phyloP scores from a whole-genome alignment of 2,888 invertebrate species.

The Diaprepes abbreviatus region DNA sequence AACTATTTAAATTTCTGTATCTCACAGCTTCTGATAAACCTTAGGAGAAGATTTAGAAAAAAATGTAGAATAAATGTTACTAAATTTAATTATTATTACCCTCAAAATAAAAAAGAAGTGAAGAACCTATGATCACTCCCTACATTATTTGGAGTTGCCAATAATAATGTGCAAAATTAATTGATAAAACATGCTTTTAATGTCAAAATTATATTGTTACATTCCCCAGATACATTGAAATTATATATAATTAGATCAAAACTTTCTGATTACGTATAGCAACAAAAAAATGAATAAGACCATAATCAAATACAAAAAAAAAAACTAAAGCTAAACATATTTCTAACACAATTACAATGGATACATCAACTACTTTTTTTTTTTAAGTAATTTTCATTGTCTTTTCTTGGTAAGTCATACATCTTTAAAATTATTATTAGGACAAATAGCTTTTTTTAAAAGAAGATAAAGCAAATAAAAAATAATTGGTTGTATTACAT shows the following conservation, averaged over 20 bases:
- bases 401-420: constrained; percentile 15
- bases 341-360: constrained; percentile 20
- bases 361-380: constrained; percentile 10
- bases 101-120: too few relatives aligned
- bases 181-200: constrained; percentile 29
- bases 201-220: constrained; percentile 27
- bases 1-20: too few relatives aligned
- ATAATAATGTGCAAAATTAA: background rate
- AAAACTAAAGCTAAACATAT: constrained; percentile 36
- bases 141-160: background rate
- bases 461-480: background rate
- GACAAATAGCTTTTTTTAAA: background rate
- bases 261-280: background rate
- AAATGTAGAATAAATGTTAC: too few relatives aligned
- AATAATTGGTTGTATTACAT: background rate
- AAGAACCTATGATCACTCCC: too few relatives aligned
- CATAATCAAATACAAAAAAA: constrained; percentile 25
- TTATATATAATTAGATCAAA: background rate
- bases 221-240: constrained; percentile 14
- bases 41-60: too few relatives aligned
- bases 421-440: constrained; percentile 3
- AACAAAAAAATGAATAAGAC: constrained; percentile 3
- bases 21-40: too few relatives aligned
- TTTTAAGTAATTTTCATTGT: background rate
- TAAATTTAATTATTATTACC: too few relatives aligned